phyloP scores from a whole-genome alignment of 1,140 invertebrate species.

The Ericerus pela region DNA sequence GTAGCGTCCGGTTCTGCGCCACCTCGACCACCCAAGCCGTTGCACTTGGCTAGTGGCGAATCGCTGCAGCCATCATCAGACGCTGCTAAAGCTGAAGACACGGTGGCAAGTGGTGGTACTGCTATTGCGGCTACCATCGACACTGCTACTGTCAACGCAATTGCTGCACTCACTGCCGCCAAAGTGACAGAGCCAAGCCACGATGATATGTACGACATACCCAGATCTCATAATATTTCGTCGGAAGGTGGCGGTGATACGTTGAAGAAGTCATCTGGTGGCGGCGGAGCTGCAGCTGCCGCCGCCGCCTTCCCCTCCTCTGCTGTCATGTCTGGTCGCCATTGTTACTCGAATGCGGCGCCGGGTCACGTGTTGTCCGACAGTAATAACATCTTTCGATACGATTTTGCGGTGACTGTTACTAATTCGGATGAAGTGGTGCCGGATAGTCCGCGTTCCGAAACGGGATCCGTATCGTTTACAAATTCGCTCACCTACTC shows the following conservation, averaged over 20 bases:
- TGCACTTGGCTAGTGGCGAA: conserved; percentile 32
- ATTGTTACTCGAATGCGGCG: conserved; percentile 58
- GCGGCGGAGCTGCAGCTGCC: too few species aligned
- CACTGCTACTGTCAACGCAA: too few species aligned
- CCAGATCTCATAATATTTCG: conserved; percentile 43
- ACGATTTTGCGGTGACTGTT: conserved; percentile 33
- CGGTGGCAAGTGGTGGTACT: conserved; percentile 24
- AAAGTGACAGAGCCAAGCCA: not conserved
- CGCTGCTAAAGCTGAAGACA: conserved; percentile 12
- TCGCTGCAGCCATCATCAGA: not conserved
- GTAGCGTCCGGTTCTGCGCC: conserved; percentile 36
- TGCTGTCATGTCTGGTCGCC: conserved; percentile 34
- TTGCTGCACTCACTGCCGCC: too few species aligned
- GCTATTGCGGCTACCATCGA: too few species aligned
- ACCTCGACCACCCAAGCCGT: conserved; percentile 59
- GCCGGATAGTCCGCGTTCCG: conserved; percentile 39
- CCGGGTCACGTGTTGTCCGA: conserved; percentile 38
- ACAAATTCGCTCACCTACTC: conserved; percentile 38
- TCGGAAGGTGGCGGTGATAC: conserved; percentile 25
- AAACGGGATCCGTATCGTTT: conserved; percentile 28
- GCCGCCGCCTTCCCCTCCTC: too few species aligned
- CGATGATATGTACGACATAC: conserved; percentile 59
- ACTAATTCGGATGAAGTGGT: conserved; percentile 27
- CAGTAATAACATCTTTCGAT: conserved; percentile 36
- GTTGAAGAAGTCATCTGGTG: conserved; percentile 12